Percentiles rank a stretch among this genome's conserved stretches.
Evolutionary conservation across 2,888 invertebrate genomes (phyloP).

Genomic region (Atrina japonica): DNA sequence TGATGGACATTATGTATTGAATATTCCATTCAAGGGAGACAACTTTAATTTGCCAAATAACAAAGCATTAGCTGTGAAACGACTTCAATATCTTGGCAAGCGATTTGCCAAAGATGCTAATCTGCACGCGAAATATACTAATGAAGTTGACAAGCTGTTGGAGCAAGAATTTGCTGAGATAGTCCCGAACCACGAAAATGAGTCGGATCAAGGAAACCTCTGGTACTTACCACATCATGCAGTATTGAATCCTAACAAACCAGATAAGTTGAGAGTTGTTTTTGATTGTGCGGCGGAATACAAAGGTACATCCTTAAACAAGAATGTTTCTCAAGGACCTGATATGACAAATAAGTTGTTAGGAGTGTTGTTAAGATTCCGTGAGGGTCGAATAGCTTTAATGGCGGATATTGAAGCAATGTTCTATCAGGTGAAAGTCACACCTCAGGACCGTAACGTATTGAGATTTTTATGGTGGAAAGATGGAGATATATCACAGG

Average conservation of each 20-base stretch:
- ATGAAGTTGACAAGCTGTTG: not conserved
- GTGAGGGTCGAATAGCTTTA: no score
- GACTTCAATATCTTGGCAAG: not conserved
- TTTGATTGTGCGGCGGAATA: slow-evolving; percentile 52
- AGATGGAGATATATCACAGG: slow-evolving; percentile 27
- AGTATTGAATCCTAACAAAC: slow-evolving; percentile 28
- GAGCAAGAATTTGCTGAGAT: no score
- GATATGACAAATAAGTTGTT: no score
- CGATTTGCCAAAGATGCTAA: not conserved
- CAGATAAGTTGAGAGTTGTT: slow-evolving; percentile 42
- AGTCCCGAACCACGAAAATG: not conserved
- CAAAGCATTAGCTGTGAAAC: not conserved
- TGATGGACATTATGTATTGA: slow-evolving; percentile 8
- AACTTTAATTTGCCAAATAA: slow-evolving; percentile 9
- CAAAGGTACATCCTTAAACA: no score
- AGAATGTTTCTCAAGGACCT: no score
- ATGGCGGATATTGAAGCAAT: no score
- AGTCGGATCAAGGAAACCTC: not conserved
- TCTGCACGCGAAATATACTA: not conserved
- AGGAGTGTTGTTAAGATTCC: no score
- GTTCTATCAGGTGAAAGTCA: no score
- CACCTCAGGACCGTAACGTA: no score
- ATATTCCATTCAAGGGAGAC: not conserved
- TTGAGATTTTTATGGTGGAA: slow-evolving; percentile 49
- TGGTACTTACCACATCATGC: slow-evolving; percentile 43